phyloP scores from a whole-genome alignment of 2,888 invertebrate species.

The Plagodis dolabraria region DNA sequence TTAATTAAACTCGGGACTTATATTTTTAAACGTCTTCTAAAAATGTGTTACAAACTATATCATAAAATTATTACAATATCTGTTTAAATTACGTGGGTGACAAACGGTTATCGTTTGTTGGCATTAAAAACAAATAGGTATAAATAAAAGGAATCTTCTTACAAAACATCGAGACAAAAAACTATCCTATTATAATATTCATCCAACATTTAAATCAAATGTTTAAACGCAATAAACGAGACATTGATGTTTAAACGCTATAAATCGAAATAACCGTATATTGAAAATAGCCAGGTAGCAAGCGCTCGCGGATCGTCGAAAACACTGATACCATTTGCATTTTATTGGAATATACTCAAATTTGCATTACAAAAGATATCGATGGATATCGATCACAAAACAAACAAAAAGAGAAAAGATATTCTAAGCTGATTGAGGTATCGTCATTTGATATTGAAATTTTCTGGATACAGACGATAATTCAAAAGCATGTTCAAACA shows the following conservation, averaged over 20 bases:
- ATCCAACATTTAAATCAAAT: too few relatives aligned
- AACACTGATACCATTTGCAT: constrained; percentile 64
- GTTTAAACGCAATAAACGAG: too few relatives aligned
- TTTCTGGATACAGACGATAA: constrained; percentile 1
- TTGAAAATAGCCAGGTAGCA: constrained; percentile 24
- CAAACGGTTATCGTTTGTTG: too few relatives aligned
- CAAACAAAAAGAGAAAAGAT: constrained; percentile 49
- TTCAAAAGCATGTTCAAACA: background rate
- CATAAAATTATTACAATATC: too few relatives aligned
- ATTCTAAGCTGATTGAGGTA: constrained; percentile 29
- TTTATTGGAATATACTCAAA: constrained; percentile 66
- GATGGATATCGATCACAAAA: constrained; percentile 51
- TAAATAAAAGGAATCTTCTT: too few relatives aligned
- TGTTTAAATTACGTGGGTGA: too few relatives aligned
- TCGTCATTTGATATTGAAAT: constrained; percentile 13
- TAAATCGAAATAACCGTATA: constrained; percentile 1
- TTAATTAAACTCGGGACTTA: too few relatives aligned
- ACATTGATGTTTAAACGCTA: constrained; percentile 8
- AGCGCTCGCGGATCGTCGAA: constrained; percentile 46
- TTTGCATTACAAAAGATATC: constrained; percentile 73
- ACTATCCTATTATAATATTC: too few relatives aligned
- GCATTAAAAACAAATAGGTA: too few relatives aligned
- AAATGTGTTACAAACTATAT: too few relatives aligned
- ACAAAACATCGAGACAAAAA: too few relatives aligned
- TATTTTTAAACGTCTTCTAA: too few relatives aligned